Percentiles rank a stretch among this genome's conserved stretches.
Evolutionary conservation across 2,797 vertebrate species (phyloP).

Genomic region (Spinus olivaceus): DNA sequence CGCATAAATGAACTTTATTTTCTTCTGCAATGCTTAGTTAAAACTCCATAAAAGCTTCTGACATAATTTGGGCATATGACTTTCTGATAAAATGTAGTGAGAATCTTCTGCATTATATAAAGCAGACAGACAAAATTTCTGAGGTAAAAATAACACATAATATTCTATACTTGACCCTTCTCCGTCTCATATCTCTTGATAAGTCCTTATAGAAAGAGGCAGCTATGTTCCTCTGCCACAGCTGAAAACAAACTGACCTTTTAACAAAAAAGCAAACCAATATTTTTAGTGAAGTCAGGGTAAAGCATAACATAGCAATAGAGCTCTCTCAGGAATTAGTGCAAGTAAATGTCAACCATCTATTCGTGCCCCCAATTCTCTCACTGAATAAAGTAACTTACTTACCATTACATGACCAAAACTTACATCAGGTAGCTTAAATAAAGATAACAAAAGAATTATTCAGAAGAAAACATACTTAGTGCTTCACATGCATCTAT

Average conservation of each 20-base stretch:
- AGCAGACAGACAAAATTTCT: background rate
- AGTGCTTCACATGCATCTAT: background rate
- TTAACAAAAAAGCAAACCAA: constrained; percentile 3
- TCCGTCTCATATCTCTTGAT: background rate
- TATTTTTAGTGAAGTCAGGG: background rate
- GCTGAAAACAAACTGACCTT: constrained; percentile 24
- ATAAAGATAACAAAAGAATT: constrained; percentile 30
- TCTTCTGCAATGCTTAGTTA: background rate
- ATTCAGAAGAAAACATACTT: background rate
- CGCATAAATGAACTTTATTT: background rate
- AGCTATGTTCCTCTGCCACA: background rate
- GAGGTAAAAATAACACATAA: background rate
- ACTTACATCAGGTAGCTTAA: constrained; percentile 72
- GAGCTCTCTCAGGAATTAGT: background rate
- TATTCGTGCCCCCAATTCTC: background rate
- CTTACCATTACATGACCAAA: constrained; percentile 72
- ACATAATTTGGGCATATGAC: background rate
- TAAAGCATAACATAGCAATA: background rate
- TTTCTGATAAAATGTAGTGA: background rate
- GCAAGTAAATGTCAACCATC: background rate
- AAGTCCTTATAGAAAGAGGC: background rate
- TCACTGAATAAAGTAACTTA: constrained; percentile 5
- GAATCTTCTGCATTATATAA: background rate
- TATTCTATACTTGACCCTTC: background rate
- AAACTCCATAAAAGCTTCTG: background rate